Conservation (phyloP, 2,888 invertebrate genomes). For the Prenolepis imparis region DNA sequence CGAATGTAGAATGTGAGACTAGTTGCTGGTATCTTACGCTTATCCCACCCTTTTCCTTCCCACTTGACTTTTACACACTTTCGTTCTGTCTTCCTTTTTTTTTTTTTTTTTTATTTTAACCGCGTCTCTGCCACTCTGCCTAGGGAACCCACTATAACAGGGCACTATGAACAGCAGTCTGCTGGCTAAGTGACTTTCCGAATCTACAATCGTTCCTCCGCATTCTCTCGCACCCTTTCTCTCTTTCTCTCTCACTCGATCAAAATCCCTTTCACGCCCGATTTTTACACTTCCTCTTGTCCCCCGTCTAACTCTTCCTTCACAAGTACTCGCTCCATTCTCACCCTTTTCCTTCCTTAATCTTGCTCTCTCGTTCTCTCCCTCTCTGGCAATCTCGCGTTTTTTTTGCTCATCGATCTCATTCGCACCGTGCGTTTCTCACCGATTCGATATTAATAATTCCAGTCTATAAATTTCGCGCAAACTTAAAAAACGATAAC, state of each 20-base stretch:
- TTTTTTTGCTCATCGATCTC: background rate
- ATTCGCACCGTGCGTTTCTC: constrained; percentile 11
- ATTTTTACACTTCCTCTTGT: background rate
- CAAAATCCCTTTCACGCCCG: constrained; percentile 56
- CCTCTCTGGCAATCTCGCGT: constrained; percentile 11
- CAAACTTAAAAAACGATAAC: constrained; percentile 9
- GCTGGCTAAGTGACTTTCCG: constrained; percentile 85
- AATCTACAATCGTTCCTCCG: constrained; percentile 83
- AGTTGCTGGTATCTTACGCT: background rate
- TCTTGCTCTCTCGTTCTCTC: constrained; percentile 38
- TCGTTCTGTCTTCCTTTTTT: background rate
- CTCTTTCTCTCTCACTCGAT: constrained; percentile 59
- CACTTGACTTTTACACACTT: background rate
- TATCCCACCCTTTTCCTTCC: constrained; percentile 9
- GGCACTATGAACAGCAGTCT: constrained; percentile 86
- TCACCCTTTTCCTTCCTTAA: background rate
- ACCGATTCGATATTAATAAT: constrained; percentile 22
- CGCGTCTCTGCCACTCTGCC: constrained; percentile 81
- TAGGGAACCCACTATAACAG: constrained; percentile 85
- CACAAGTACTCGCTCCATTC: constrained; percentile 3
- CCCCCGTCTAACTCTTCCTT: background rate
- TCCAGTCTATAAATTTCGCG: background rate
- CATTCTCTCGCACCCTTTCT: constrained; percentile 64
- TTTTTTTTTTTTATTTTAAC: constrained; percentile 56
- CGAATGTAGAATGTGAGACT: background rate